Evolutionary conservation across 2,797 vertebrate species (phyloP).

Genomic region (Acanthurus lineatus): DNA sequence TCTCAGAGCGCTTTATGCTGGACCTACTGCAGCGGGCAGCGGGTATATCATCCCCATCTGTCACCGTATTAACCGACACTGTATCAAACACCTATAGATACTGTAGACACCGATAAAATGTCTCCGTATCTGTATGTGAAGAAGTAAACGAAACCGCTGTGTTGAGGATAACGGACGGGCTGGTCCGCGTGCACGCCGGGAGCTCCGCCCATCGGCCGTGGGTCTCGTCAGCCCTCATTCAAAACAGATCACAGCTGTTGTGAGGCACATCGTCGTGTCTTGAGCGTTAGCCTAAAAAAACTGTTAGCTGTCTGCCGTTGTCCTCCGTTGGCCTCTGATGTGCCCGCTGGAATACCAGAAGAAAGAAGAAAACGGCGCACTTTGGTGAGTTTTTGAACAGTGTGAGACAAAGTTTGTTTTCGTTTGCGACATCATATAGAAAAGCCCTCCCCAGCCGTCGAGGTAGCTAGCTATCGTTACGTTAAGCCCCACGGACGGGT

Average conservation of each 20-base stretch:
- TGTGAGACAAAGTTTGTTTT: slow-evolving; percentile 39
- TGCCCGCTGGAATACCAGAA: slow-evolving; percentile 56
- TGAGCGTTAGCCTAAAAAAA: slow-evolving; percentile 35
- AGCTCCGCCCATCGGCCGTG: slow-evolving; percentile 80
- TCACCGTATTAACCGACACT: neutral
- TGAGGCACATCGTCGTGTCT: slow-evolving; percentile 60
- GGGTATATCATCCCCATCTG: neutral
- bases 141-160: neutral
- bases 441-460: slow-evolving; percentile 37
- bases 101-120: neutral
- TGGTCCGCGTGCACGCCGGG: slow-evolving; percentile 31
- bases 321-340: slow-evolving; percentile 41
- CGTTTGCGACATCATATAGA: neutral
- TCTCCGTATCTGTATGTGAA: neutral
- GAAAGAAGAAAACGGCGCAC: slow-evolving; percentile 31
- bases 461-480: slow-evolving; percentile 64
- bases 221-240: slow-evolving; percentile 84
- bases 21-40: neutral
- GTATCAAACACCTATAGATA: neutral
- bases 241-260: slow-evolving; percentile 87
- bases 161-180: slow-evolving; percentile 19
- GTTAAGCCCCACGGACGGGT: slow-evolving; percentile 28
- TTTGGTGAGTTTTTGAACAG: slow-evolving; percentile 57
- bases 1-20: neutral
- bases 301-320: slow-evolving; percentile 42